Base-by-base conservation (phyloP, 2,113 vertebrate species). In the Triplophysa siluroides region DNA sequence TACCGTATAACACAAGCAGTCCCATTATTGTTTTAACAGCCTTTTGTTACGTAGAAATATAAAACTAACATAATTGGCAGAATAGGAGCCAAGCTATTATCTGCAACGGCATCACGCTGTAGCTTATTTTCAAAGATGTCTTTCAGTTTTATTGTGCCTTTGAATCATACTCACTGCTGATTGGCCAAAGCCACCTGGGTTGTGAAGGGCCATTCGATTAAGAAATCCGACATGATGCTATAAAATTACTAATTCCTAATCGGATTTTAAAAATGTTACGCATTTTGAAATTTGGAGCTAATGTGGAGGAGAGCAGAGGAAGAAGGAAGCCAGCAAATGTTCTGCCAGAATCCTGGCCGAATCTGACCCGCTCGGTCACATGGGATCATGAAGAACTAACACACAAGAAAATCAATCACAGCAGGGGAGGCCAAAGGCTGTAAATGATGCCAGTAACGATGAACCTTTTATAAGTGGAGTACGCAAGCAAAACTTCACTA, bases 271-370 rank as follows among this genome's bases (percentile, higher is more conserved):
- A 76, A 73, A 87, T 73, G 78, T 76, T 83, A 78, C 64, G 29
- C 72, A 78, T 82, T 38, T 76, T 81, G 58, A 83, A 84, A 82
- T 83, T 76, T 77, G 76, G 67, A 84, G 78, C 52, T 83, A 71
- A 73, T 76, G 60, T 76, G 71, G 58, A 78, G 38, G 8, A 56
- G 21, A 78, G 75, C 21, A 71, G 61, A 78, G 62, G 23, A 69
- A 47, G 18, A 24, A 24, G 3, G 63, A 58, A 78, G 86, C 86
- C 88, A 89, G 18, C 62, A 29, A 83, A 75, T 87, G 85, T 87
- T 81, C 86, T 85, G 83, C 87, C 88, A 90, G 24, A 79, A 69
- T 75, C 29, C 64, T 72, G 73, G 70, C 33, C 33, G 64, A 70
- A 23, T 75, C 64, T 41, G 76, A 66, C 78, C 79, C 83, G 81